phyloP scores from a whole-genome alignment of 2,113 vertebrate species.

The Heliornis fulica region DNA sequence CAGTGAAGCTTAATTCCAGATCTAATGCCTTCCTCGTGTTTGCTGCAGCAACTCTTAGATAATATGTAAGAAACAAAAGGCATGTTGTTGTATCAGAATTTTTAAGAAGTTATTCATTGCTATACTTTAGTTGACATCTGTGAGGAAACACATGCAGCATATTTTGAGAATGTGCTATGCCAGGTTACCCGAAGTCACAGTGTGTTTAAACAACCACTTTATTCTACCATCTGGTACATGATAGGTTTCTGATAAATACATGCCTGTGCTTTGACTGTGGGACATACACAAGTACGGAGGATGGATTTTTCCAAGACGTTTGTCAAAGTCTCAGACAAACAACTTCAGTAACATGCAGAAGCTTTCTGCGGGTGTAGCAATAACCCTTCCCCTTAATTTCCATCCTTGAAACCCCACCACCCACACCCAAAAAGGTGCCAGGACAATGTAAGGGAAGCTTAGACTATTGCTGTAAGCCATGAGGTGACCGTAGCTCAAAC shows the following conservation, averaged over 20 bases:
- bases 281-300: conserved; percentile 13
- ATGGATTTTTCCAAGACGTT: conserved; percentile 36
- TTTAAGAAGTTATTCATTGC: conserved; percentile 54
- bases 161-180: conserved; percentile 68
- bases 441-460: neutral
- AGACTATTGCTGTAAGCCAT: neutral
- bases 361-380: neutral
- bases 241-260: conserved; percentile 65
- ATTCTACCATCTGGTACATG: conserved; percentile 65
- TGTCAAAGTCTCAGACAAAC: conserved; percentile 30
- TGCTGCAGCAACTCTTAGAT: conserved; percentile 27
- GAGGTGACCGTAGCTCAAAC: neutral
- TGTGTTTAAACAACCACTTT: conserved; percentile 69
- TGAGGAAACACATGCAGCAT: conserved; percentile 56
- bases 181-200: conserved; percentile 62
- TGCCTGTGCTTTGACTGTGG: conserved; percentile 39
- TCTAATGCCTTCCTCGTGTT: neutral
- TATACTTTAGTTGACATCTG: conserved; percentile 53
- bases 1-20: neutral
- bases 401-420: neutral
- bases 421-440: neutral
- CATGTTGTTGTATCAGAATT: conserved; percentile 20
- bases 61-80: conserved; percentile 33
- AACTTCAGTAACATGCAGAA: neutral
- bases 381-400: neutral